Evolutionary conservation across 2,888 invertebrate genomes (phyloP), one percentile per base, ranked within the genome.

Genomic region (Agrochola litura): DNA sequence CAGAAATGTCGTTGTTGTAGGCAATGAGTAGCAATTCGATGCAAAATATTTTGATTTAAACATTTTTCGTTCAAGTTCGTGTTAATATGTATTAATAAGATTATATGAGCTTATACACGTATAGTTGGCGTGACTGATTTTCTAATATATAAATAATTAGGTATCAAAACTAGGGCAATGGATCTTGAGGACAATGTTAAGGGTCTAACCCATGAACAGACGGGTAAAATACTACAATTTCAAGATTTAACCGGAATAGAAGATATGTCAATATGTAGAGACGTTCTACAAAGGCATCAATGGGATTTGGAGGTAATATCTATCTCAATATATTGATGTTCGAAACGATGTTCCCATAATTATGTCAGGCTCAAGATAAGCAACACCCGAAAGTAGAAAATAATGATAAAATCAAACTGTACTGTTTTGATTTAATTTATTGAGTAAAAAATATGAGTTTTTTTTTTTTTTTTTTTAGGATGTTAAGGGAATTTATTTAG

Each of bases 191-290:
- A 97, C 91, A 96, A 95, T 94, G 96, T 95, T 80, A 91, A 97
- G 93, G 98, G 98, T 90, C 97, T 99, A 90, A 97, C 98, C 91
- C 97, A 98, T 89, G 99, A 99, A 87, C 98, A 99, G 96, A 99
- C 98, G 73, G 99, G 99, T 91, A 99, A 99, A 97, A 98, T 99
- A 89, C 97, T 99, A 74, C 99, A 99, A 93, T 99, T 99, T 95
- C 99, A 99, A 98, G 99, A 99, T 95, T 97, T 99, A 89, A 99
- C 99, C 61, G 99, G 99, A 69, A 99, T 99, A 89, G 99, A 99
- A 91, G 99, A 99, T 93, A 98, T 99, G 95, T 98, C 98, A 76
- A 97, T 98, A 93, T 99, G 99, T 94, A 97, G 99, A 90, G 98
- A 99, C 93, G 98, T 99, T 64, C 96, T 99, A 74, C 98, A 99